Evolutionary conservation across 2,888 invertebrate species (phyloP).

Genomic region (Heliconius erato): DNA sequence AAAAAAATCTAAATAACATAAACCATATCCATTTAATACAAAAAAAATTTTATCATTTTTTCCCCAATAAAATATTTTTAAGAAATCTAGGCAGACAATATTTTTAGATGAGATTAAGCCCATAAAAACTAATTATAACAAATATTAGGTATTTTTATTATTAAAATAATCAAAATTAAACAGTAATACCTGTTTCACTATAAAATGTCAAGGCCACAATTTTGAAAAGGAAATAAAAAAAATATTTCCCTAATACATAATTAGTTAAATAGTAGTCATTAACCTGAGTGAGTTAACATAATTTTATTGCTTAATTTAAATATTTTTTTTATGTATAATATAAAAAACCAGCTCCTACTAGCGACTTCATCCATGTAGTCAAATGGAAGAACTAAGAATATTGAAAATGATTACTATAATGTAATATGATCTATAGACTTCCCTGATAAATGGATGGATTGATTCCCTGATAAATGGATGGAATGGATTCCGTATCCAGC

Average conservation of each 20-base stretch:
- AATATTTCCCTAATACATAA: background rate
- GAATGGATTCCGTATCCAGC: too few relatives aligned
- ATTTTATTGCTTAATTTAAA: background rate
- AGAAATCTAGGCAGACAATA: background rate
- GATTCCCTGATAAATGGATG: too few relatives aligned
- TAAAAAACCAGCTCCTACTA: background rate
- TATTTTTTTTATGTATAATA: background rate
- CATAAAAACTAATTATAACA: background rate
- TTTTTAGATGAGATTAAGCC: background rate
- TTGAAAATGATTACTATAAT: too few relatives aligned
- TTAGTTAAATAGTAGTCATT: background rate
- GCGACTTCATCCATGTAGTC: too few relatives aligned
- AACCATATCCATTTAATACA: too few relatives aligned
- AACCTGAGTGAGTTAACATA: background rate
- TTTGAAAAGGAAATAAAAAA: slow-evolving; percentile 17
- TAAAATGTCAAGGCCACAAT: slow-evolving; percentile 17
- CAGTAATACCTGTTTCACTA: background rate
- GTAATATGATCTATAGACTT: too few relatives aligned
- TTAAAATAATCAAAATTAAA: background rate
- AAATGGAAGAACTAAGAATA: too few relatives aligned
- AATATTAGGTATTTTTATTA: background rate
- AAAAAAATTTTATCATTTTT: background rate
- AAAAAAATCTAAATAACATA: too few relatives aligned
- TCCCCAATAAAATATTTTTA: background rate
- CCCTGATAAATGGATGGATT: too few relatives aligned